Evolutionary conservation across 2,888 invertebrate genomes (phyloP), one percentile per base, ranked within the genome.

Genomic region (Machimus atricapillus): DNA sequence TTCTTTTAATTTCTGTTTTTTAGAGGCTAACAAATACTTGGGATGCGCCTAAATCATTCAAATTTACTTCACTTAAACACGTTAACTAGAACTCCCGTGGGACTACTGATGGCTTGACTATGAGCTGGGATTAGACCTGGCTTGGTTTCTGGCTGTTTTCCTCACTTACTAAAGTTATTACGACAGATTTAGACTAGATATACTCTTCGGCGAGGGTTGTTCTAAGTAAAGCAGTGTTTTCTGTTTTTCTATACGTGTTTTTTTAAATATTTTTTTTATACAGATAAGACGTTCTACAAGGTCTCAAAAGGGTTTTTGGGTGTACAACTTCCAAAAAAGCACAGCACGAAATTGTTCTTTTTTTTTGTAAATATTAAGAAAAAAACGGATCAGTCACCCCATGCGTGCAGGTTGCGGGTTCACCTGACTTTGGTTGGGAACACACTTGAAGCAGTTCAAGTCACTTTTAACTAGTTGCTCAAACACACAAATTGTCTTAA

Each of bases 331-430:
- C 52, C 79, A 46, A 79, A 79, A 78, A 79, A 79, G 79, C 79
- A 79, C 79, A 79, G 79, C 79, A 79, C 79, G 46, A 79, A 79
- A 79, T 79, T 79, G 79, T 79, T 79, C 34, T 66, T 66, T 66
- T 58, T 58, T 66, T 66, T 19, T 79, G 79, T 79, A 79, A 79
- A 79, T 79, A 79, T 79, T 79, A 79, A 23, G 43, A 79, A 79
- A 79, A 23, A 79, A 79, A 52, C 52, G 43, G 34, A 52, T 79
- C 79, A 79, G 79, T 79, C 79, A 79, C 52, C 79, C 79, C 79
- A 79, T 79, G 52, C 52, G 79, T 46, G 56, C 52, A 27, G 23
- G 31, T 79, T 46, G 8, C 79, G 14, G 14, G 23, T 78, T 78
- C 37, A 19, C 31, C 27, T 79, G 52, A 46, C 52, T 66, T 46